A percentile compares a stretch with the other conserved stretches of the same genome.
phyloP scores from a whole-genome alignment of 2,888 invertebrate species.

The Agriotes lineatus region DNA sequence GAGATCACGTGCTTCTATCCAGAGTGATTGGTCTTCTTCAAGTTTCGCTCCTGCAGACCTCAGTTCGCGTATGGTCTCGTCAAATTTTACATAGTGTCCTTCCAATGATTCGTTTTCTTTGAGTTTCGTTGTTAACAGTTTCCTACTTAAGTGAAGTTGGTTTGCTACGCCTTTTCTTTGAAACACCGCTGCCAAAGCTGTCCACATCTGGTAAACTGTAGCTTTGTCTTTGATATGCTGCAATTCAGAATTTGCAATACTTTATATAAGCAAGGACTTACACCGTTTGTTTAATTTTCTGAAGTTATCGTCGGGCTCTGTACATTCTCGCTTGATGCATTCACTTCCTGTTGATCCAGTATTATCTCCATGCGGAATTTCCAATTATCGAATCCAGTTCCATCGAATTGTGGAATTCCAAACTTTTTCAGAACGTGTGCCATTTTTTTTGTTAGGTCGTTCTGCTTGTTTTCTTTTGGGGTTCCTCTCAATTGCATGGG shows the following conservation, averaged over 20 bases:
- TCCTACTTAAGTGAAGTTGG: constrained; percentile 49
- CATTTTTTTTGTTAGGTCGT: too few relatives aligned
- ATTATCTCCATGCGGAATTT: constrained; percentile 45
- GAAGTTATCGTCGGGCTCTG: constrained; percentile 18
- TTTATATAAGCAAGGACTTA: constrained; percentile 47
- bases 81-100: constrained; percentile 48
- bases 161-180: constrained; percentile 51
- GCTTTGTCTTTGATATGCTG: constrained; percentile 51
- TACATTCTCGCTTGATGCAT: constrained; percentile 38
- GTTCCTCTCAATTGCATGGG: too few relatives aligned
- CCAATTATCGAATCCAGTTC: constrained; percentile 45
- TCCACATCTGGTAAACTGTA: constrained; percentile 52
- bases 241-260: constrained; percentile 50
- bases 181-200: constrained; percentile 48
- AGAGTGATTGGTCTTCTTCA: neutral
- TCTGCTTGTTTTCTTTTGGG: too few relatives aligned
- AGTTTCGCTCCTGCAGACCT: constrained; percentile 42
- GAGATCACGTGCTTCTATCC: neutral
- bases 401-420: constrained; percentile 45
- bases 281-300: constrained; percentile 45
- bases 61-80: constrained; percentile 47
- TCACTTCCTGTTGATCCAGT: constrained; percentile 40
- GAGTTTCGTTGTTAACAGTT: constrained; percentile 49
- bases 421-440: constrained; percentile 26
- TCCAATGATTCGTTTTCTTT: constrained; percentile 43